A percentile compares a stretch with the other conserved stretches of the same genome.
phyloP scores from a whole-genome alignment of 2,113 vertebrate genomes.

The Panthera uncia region DNA sequence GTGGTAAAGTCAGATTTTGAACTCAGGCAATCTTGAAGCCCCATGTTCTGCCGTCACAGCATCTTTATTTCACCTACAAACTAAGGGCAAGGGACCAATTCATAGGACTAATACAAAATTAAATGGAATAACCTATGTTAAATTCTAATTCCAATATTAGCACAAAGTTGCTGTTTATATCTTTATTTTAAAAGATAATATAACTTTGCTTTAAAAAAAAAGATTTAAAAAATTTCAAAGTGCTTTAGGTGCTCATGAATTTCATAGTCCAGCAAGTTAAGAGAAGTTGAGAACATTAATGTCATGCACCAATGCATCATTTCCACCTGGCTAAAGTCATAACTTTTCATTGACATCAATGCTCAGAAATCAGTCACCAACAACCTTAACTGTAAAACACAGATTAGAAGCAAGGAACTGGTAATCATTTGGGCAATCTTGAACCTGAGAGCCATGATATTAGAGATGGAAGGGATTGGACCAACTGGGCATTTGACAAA shows the following conservation, averaged over 20 bases:
- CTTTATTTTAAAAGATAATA: conserved; percentile 25
- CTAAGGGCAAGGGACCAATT: neutral
- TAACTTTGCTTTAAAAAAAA: neutral
- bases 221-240: neutral
- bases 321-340: conserved; percentile 32
- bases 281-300: conserved; percentile 59
- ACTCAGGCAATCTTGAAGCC: neutral
- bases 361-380: conserved; percentile 40
- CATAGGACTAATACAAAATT: neutral
- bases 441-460: neutral
- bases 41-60: neutral
- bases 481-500: neutral
- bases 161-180: neutral
- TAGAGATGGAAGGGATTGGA: neutral
- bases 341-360: conserved; percentile 22
- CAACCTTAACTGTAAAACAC: neutral
- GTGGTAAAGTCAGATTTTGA: neutral
- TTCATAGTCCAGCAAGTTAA: conserved; percentile 32
- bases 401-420: neutral
- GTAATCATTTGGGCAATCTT: neutral
- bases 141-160: neutral
- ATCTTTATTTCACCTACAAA: neutral
- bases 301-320: conserved; percentile 22
- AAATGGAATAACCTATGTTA: neutral
- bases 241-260: conserved; percentile 32